Evolutionary conservation across 2,888 invertebrate species (phyloP).

Genomic region (Drosophila colorata): DNA sequence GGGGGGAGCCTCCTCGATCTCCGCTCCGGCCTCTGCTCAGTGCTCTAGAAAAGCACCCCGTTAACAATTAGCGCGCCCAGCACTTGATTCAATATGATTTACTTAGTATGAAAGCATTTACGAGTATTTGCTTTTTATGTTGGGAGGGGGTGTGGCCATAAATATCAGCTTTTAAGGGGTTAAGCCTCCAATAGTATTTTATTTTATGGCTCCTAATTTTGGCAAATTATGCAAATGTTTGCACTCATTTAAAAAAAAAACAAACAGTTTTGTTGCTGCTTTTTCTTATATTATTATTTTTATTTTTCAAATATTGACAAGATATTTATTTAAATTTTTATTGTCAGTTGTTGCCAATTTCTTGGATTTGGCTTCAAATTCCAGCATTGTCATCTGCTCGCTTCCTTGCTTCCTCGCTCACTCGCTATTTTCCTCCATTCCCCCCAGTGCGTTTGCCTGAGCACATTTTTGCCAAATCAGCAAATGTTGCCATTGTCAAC

Average conservation of each 20-base stretch:
- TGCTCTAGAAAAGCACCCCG: neutral
- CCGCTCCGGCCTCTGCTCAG: neutral
- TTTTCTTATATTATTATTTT: constrained; percentile 20
- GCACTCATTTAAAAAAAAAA: constrained; percentile 67
- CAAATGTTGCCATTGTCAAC: constrained; percentile 80
- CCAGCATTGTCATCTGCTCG: constrained; percentile 56
- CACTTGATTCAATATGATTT: constrained; percentile 46
- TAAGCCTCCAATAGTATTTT: constrained; percentile 41
- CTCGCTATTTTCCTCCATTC: neutral
- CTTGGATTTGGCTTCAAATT: constrained; percentile 59
- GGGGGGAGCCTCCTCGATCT: neutral
- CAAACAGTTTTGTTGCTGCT: constrained; percentile 59
- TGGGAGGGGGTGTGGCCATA: constrained; percentile 7
- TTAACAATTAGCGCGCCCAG: constrained; percentile 58
- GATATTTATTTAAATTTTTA: constrained; percentile 80
- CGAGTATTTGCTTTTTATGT: constrained; percentile 16
- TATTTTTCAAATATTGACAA: constrained; percentile 74
- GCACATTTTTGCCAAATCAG: constrained; percentile 77
- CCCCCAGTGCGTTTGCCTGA: constrained; percentile 21
- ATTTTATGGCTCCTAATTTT: constrained; percentile 62
- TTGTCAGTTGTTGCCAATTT: constrained; percentile 72
- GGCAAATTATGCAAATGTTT: constrained; percentile 76
- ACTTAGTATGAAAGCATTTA: constrained; percentile 21
- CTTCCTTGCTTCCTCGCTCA: neutral
- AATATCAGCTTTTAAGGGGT: constrained; percentile 45